phyloP scores from a whole-genome alignment of 2,797 vertebrate species.

The Avahi laniger region DNA sequence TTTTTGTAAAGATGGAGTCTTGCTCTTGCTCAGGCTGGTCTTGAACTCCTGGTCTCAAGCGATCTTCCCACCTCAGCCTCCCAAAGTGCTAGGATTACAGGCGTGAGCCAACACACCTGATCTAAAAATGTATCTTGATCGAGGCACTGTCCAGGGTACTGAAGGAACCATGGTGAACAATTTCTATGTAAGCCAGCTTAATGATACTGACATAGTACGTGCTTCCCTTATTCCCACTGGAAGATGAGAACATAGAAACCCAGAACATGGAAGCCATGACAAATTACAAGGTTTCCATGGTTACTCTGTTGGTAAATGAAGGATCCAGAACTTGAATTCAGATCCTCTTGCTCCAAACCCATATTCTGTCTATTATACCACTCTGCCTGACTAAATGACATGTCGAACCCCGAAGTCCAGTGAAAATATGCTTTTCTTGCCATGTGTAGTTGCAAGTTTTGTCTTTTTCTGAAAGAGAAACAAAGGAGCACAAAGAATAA shows the following conservation, averaged over 20 bases:
- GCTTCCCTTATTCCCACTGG: not conserved
- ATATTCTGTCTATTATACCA: not conserved
- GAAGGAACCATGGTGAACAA: not conserved
- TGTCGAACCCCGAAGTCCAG: not conserved
- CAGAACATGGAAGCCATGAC: not conserved
- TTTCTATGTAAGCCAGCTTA: fast-evolving
- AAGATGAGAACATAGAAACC: not conserved
- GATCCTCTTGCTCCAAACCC: not conserved
- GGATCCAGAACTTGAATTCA: not conserved
- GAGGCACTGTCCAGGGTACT: not conserved
- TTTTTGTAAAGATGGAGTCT: not conserved
- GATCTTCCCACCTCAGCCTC: not conserved
- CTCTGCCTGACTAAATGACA: not conserved
- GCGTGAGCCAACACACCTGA: not conserved
- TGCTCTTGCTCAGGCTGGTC: not conserved
- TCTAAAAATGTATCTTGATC: not conserved
- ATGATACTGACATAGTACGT: not conserved
- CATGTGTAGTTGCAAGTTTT: not conserved
- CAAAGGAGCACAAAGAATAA: not conserved
- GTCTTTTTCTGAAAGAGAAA: constrained; percentile 45
- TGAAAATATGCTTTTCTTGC: not conserved
- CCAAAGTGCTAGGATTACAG: not conserved
- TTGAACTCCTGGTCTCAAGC: not conserved
- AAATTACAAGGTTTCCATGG: not conserved
- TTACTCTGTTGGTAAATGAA: not conserved